phyloP scores from a whole-genome alignment of 2,888 invertebrate genomes.

The Drepanosiphum platanoidis region DNA sequence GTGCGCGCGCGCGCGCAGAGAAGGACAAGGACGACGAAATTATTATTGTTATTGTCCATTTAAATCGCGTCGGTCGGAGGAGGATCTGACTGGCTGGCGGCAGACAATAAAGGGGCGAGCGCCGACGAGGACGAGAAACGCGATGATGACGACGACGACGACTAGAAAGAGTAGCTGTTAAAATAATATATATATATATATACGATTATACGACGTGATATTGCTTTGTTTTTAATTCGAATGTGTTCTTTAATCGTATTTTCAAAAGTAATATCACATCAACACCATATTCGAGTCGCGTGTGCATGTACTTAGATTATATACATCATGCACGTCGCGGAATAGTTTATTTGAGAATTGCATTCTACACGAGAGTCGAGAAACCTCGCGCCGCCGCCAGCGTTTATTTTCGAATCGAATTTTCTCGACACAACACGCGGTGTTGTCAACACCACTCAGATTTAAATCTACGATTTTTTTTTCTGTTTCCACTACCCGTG shows the following conservation, averaged over 20 bases:
- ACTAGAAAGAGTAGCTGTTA: background rate
- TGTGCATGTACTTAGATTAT: background rate
- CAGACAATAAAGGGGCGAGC: slow-evolving; percentile 17
- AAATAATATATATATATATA: background rate
- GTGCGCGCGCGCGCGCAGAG: background rate
- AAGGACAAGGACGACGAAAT: background rate
- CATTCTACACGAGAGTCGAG: too few species aligned
- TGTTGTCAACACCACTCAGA: too few species aligned
- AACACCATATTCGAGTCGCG: slow-evolving; percentile 5
- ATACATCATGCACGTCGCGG: background rate
- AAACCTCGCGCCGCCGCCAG: background rate
- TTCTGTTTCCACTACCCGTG: too few species aligned
- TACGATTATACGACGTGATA: background rate
- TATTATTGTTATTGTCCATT: slow-evolving; percentile 30
- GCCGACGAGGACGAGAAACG: background rate
- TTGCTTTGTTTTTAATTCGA: slow-evolving; percentile 43
- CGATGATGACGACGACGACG: background rate
- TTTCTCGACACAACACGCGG: background rate
- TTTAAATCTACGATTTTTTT: too few species aligned
- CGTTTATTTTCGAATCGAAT: background rate
- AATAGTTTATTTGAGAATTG: too few species aligned
- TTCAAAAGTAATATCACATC: slow-evolving; percentile 16
- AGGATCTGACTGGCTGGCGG: background rate
- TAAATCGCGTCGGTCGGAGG: slow-evolving; percentile 12
- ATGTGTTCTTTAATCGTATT: slow-evolving; percentile 38